phyloP scores from a whole-genome alignment of 2,113 vertebrate species.

The Microtus montanus region DNA sequence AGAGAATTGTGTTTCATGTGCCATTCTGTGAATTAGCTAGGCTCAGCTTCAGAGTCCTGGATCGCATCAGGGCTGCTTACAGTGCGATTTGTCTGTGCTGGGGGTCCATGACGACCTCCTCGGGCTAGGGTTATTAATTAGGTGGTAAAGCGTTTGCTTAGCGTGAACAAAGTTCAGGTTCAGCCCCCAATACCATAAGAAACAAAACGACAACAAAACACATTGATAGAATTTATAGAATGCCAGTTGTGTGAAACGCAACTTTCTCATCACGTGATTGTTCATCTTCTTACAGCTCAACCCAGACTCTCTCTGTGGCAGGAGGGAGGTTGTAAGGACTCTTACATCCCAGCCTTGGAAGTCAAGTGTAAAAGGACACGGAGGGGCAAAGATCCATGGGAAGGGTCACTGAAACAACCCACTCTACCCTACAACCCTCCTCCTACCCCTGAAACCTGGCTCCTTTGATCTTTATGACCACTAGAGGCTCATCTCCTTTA shows the following conservation, averaged over 20 bases:
- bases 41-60: background rate
- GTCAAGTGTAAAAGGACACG: background rate
- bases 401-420: background rate
- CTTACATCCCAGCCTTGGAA: background rate
- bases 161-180: background rate
- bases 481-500: background rate
- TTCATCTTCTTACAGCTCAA: background rate
- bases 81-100: background rate
- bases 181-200: background rate
- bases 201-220: background rate
- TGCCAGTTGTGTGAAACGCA: background rate
- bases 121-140: background rate
- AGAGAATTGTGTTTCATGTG: background rate
- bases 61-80: background rate
- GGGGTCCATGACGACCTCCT: background rate
- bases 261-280: background rate
- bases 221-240: background rate
- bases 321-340: background rate
- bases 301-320: background rate
- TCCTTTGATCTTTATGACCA: background rate
- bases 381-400: background rate
- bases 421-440: background rate
- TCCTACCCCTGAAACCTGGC: background rate
- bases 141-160: background rate
- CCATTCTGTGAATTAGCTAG: background rate